Base-by-base conservation (phyloP, 2,888 invertebrate genomes). In the Agrotis ipsilon region DNA sequence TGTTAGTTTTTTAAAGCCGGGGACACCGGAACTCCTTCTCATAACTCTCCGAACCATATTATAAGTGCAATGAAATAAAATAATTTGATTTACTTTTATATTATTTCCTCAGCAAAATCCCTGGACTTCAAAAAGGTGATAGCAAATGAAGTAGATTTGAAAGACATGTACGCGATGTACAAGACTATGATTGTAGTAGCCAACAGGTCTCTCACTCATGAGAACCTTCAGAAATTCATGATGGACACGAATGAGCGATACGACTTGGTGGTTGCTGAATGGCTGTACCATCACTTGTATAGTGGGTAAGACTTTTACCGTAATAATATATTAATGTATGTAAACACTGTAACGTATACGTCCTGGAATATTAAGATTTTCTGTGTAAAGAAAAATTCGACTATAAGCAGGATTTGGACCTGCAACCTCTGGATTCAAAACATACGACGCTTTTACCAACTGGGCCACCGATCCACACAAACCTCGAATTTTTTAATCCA, bases 191-290 rank as follows among this genome's bases (percentile, higher is more conserved):
- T 84, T 0, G 3, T 52, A 0, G 62, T 84, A 3, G 76, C 57
- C 9, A 84, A 83, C 46, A 72, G 62, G 18, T 75, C 77, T 1
- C 63, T 84, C 1, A 72, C 67, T 5, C 80, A 86, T 52, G 71
- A 85, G 32, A 82, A 85, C 19, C 63, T 90, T 0, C 86, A 84
- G 24, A 78, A 88, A 11, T 83, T 91, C 14, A 71, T 92, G 3
- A 77, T 80, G 51, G 86, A 92, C 43, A 84, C 87, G 0, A 83
- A 80, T 7, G 86, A 90, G 51, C 77, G 83, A 48, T 92, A 87
- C 27, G 92, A 92, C 48, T 84, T 87, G 2, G 89, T 90, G 18
- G 78, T 93, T 16, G 67, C 88, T 4, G 92, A 93, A 59, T 93
- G 92, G 92, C 78, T 93, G 62, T 92, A 89, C 66, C 85, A 84